A percentile compares a stretch with the other conserved stretches of the same genome.
phyloP scores from a whole-genome alignment of 2,888 invertebrate genomes.

The Tenthredo mesomela region DNA sequence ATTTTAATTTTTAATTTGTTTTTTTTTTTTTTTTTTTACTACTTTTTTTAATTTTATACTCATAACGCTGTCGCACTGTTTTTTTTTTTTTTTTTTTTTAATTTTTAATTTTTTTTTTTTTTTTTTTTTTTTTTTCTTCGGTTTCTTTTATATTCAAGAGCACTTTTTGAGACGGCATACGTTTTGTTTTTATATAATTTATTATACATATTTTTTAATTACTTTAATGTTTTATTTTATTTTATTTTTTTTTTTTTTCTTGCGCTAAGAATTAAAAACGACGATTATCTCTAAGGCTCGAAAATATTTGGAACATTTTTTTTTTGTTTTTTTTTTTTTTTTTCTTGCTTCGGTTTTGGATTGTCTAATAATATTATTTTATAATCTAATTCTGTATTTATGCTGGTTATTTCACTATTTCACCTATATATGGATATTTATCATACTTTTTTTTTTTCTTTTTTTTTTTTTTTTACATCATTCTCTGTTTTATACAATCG shows the following conservation, averaged over 20 bases:
- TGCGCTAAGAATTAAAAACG: constrained; percentile 21
- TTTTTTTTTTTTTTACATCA: too few relatives aligned
- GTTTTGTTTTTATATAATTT: constrained; percentile 58
- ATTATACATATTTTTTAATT: not conserved
- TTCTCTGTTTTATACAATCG: constrained; percentile 26
- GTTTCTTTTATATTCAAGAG: constrained; percentile 71
- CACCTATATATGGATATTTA: not conserved
- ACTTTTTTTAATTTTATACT: constrained; percentile 9
- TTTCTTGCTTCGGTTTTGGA: constrained; percentile 32
- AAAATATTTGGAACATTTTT: constrained; percentile 49
- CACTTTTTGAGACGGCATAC: constrained; percentile 75
- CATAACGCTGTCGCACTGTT: constrained; percentile 14
- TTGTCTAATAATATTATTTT: constrained; percentile 51
- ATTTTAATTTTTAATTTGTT: not conserved
- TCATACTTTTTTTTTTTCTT: constrained; percentile 22
- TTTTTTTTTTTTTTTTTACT: not conserved
- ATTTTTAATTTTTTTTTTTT: constrained; percentile 1
- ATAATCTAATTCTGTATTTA: constrained; percentile 20
- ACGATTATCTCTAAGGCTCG: constrained; percentile 43
- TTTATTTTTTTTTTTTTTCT: not conserved
- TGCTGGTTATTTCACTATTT: not conserved
- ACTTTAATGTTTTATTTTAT: too few relatives aligned
- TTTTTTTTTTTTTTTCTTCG: constrained; percentile 36
- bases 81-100: constrained; percentile 42
- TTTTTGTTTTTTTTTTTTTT: not conserved